Evolutionary conservation across 2,888 invertebrate species (phyloP), one percentile per base, ranked within the genome.

Genomic region (Synergus japonicus): DNA sequence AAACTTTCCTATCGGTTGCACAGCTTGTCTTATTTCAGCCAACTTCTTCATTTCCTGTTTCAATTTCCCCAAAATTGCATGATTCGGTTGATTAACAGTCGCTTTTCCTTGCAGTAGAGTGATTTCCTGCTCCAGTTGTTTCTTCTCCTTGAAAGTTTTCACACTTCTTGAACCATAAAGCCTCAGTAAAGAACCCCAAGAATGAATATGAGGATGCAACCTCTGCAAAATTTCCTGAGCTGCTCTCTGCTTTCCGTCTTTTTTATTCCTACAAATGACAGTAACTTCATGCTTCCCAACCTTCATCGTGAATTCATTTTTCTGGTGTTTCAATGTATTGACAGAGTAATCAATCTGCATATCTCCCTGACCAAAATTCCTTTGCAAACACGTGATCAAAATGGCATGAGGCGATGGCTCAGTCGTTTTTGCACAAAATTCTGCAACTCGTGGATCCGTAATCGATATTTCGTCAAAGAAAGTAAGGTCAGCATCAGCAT

Each of bases 401-500:
- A 99, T 97, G 86, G 98, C 97, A 93, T 98, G 98, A 0, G 99
- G 99, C 12, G 97, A 96, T 0, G 98, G 98, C 93, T 99, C 98
- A 73, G 98, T 98, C 0, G 98, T 97, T 92, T 98, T 98, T n/a
- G 96, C 96, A 93, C 98, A 99, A 92, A 99, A 96, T 92, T 98
- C 98, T 66, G 97, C 95, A 44, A 99, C 97, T 84, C 99, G 95
- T 0, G 98, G 98, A 94, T 99, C 99, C 90, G 97, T 97, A 79
- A 99, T 97, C 86, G 96, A 95, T 85, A 99, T 97, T 92, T 97
- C 96, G 93, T 99, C 98, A 91, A 98, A 98, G 89, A 97, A 97
- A 2, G 92, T 91, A 15, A 92, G 83, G 86, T 92, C 92, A 5
- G 92, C 89, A 78, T 92, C 92, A 1, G 91, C 88, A 83, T 91